Percentiles rank a stretch among this genome's conserved stretches.
Conservation (phyloP, 2,888 invertebrate genomes). For the Criorhina ranunculi region DNA sequence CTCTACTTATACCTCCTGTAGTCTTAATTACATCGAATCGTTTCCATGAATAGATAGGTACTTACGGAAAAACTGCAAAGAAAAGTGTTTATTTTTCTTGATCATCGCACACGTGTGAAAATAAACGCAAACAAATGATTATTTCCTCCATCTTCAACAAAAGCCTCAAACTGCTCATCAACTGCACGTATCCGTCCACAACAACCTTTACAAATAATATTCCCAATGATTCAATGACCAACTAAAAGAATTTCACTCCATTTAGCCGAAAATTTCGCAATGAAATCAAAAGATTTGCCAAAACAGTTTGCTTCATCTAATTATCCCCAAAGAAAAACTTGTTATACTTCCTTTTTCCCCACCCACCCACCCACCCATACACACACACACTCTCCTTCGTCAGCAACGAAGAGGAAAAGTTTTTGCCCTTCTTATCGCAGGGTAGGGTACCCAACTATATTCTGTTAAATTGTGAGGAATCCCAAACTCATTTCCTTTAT, state of each 20-base stretch:
- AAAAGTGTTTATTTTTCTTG: too few species aligned
- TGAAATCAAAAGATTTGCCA: slow-evolving; percentile 59
- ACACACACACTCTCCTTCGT: too few species aligned
- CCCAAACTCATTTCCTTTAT: slow-evolving; percentile 43
- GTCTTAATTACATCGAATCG: too few species aligned
- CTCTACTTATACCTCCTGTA: too few species aligned
- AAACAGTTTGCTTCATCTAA: slow-evolving; percentile 60
- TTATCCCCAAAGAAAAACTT: slow-evolving; percentile 44
- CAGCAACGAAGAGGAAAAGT: slow-evolving; percentile 11
- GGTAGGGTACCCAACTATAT: slow-evolving; percentile 7
- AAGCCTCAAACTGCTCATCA: too few species aligned
- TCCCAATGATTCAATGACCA: slow-evolving; percentile 36
- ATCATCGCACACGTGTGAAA: too few species aligned
- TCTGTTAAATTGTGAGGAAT: neutral
- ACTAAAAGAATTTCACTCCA: slow-evolving; percentile 36
- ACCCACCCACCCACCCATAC: too few species aligned
- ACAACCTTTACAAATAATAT: slow-evolving; percentile 8
- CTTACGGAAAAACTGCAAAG: too few species aligned
- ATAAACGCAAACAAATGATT: too few species aligned
- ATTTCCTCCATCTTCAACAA: too few species aligned
- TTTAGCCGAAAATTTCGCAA: slow-evolving; percentile 40
- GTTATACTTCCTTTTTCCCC: neutral
- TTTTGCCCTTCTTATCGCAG: slow-evolving; percentile 1
- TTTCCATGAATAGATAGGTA: too few species aligned
- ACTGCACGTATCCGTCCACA: neutral